Percentiles rank a stretch among this genome's conserved stretches.
Conservation (phyloP, 2,888 invertebrate species). For the Zonitis immaculata region DNA sequence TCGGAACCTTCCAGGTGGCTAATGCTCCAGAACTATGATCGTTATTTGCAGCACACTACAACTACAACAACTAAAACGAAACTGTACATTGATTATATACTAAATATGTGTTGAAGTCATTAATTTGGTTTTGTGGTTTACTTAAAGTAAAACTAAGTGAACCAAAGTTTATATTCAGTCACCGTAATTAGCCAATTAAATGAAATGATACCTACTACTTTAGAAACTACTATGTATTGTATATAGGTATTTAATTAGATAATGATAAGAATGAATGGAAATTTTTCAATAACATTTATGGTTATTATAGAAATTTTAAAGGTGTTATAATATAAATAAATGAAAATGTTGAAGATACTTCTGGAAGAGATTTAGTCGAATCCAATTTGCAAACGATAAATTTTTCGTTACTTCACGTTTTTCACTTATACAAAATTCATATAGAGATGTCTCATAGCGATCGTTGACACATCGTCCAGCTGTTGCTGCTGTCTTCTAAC, state of each 20-base stretch:
- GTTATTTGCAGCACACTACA: slow-evolving; percentile 34
- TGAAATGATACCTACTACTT: slow-evolving; percentile 19
- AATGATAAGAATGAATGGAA: no score
- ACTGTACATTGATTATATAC: slow-evolving; percentile 31
- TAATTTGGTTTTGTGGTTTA: slow-evolving; percentile 20
- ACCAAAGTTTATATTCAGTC: slow-evolving; percentile 21
- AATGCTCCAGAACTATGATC: slow-evolving; percentile 40
- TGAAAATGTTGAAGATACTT: not conserved
- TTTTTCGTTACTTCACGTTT: slow-evolving; percentile 20
- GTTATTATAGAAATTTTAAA: not conserved
- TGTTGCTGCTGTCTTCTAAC: slow-evolving; percentile 23
- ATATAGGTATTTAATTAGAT: no score
- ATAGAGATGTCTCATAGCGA: slow-evolving; percentile 15
- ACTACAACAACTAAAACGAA: slow-evolving; percentile 4
- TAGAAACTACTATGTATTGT: no score
- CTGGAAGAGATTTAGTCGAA: not conserved
- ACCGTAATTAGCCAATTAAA: slow-evolving; percentile 29
- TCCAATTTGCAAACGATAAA: slow-evolving; percentile 14
- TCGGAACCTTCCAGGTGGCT: slow-evolving; percentile 34
- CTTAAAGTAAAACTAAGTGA: slow-evolving; percentile 20
- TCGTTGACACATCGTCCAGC: slow-evolving; percentile 20
- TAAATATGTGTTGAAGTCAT: slow-evolving; percentile 19
- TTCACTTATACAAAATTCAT: slow-evolving; percentile 23
- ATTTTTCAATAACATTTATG: no score
- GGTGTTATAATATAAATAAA: not conserved